Percentiles rank a stretch among this genome's conserved stretches.
Conservation (phyloP, 1,140 invertebrate species). For the Leptinotarsa defecta region DNA sequence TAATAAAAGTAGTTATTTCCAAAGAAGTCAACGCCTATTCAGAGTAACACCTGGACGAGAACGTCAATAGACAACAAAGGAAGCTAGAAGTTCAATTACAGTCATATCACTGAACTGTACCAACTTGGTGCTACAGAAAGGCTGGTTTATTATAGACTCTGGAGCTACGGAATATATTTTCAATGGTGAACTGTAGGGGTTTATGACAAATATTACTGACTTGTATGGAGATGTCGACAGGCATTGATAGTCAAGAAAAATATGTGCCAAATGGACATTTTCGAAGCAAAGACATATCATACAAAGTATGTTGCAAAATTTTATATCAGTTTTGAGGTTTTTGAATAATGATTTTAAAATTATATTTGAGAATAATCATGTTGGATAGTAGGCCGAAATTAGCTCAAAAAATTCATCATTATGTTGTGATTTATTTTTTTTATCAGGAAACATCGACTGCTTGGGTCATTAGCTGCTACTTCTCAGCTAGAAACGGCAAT, state of each 20-base stretch:
- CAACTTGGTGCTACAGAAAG: conserved; percentile 3
- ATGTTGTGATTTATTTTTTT: background rate
- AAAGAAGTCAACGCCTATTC: background rate
- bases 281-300: background rate
- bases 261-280: too few relatives aligned
- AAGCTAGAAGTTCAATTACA: background rate
- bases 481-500: too few relatives aligned
- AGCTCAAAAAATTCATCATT: background rate
- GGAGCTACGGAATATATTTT: conserved; percentile 21
- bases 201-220: conserved; percentile 18
- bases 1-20: background rate
- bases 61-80: background rate
- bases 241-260: conserved; percentile 17
- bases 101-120: background rate
- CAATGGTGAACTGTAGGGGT: conserved; percentile 12
- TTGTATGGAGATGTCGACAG: conserved; percentile 11
- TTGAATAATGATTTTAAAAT: background rate
- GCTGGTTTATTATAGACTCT: conserved; percentile 30
- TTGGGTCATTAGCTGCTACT: too few relatives aligned
- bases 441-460: too few relatives aligned
- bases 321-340: background rate
- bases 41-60: background rate
- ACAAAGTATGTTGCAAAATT: too few relatives aligned
- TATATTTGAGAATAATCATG: background rate
- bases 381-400: background rate